A percentile compares a stretch with the other conserved stretches of the same genome.
phyloP scores from a whole-genome alignment of 1,140 invertebrate genomes.

The Neodiprion lecontei region DNA sequence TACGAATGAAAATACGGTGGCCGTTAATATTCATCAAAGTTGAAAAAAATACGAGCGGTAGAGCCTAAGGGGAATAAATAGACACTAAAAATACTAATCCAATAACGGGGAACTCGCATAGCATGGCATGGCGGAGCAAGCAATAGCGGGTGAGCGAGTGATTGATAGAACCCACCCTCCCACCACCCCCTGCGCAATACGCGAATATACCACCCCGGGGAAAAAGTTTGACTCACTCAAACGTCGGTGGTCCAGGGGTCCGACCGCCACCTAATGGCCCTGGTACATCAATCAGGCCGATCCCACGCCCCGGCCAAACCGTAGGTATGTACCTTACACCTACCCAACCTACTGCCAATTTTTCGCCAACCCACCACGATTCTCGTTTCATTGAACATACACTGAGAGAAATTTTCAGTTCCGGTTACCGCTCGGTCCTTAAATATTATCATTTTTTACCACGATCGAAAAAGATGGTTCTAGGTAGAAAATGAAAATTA shows the following conservation, averaged over 20 bases:
- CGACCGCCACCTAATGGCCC: conserved; percentile 33
- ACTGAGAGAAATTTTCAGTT: too few relatives aligned
- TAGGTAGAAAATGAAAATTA: too few relatives aligned
- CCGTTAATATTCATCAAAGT: too few relatives aligned
- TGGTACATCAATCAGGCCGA: conserved; percentile 30
- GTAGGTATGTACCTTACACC: too few relatives aligned
- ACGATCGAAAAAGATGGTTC: too few relatives aligned
- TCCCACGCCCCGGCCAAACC: too few relatives aligned
- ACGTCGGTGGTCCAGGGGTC: conserved; percentile 13
- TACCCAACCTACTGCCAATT: too few relatives aligned
- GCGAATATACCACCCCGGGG: too few relatives aligned
- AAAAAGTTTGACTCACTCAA: not conserved
- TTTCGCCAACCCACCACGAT: conserved; percentile 26
- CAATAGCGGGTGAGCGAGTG: not conserved
- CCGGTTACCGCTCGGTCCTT: too few relatives aligned
- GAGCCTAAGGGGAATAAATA: not conserved
- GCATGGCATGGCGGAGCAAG: not conserved
- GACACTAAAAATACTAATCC: conserved; percentile 15
- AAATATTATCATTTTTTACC: too few relatives aligned
- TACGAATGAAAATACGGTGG: too few relatives aligned
- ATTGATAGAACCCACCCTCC: not conserved
- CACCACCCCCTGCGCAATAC: too few relatives aligned
- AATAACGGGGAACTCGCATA: conserved; percentile 2
- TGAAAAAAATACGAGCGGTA: not conserved
- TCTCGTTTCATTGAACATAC: conserved; percentile 43